Conservation (phyloP, 2,888 invertebrate genomes). For the Drosophila maculinotata region DNA sequence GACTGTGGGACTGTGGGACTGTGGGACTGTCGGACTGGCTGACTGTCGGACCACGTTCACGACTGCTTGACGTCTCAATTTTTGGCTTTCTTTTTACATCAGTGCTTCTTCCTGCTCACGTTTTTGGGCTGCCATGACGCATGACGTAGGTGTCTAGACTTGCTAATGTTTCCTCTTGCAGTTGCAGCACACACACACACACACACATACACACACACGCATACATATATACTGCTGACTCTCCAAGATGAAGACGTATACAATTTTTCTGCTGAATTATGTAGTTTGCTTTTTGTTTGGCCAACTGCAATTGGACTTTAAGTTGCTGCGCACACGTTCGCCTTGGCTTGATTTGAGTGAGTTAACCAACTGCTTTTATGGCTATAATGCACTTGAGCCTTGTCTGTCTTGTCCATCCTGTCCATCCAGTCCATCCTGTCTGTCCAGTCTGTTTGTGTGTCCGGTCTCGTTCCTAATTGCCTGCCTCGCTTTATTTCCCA, state of each 20-base stretch:
- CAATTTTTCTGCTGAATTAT: constrained; percentile 71
- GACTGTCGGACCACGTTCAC: constrained; percentile 66
- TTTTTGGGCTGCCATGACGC: constrained; percentile 68
- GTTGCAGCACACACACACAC: constrained; percentile 44
- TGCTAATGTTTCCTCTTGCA: constrained; percentile 81
- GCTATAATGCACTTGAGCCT: constrained; percentile 14
- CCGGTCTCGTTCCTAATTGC: constrained; percentile 37
- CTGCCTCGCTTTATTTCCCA: constrained; percentile 38
- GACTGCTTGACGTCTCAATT: constrained; percentile 77
- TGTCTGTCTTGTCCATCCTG: not conserved
- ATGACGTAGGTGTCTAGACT: constrained; percentile 84
- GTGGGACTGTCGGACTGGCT: constrained; percentile 9
- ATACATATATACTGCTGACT: constrained; percentile 30
- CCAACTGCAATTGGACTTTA: constrained; percentile 57
- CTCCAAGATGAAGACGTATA: constrained; percentile 66
- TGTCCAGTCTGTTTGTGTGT: not conserved
- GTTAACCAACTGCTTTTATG: constrained; percentile 39
- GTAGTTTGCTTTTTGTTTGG: constrained; percentile 52
- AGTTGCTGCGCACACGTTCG: constrained; percentile 36
- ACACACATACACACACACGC: constrained; percentile 18
- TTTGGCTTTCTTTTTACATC: constrained; percentile 54
- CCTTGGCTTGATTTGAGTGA: constrained; percentile 31
- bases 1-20: too few relatives aligned
- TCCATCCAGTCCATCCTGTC: too few relatives aligned
- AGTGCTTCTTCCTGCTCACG: constrained; percentile 61